Evolutionary conservation across 2,888 invertebrate genomes (phyloP).

Genomic region (Nezara viridula): DNA sequence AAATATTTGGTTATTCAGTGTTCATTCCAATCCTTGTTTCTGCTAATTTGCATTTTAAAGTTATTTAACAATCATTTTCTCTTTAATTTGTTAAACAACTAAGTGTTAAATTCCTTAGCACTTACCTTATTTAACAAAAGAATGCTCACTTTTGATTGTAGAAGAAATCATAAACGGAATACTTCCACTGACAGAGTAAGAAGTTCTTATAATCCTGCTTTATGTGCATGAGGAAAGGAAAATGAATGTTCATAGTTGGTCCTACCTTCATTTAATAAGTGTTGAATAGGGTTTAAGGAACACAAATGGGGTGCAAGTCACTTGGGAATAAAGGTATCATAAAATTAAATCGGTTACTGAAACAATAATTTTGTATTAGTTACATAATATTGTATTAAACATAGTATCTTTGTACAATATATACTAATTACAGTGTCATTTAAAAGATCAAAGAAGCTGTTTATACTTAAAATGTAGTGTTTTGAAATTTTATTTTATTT

Average conservation of each 20-base stretch:
- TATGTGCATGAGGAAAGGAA: neutral
- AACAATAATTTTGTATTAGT: slow-evolving; percentile 20
- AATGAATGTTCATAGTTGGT: neutral
- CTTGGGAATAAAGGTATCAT: slow-evolving; percentile 1
- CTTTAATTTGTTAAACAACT: too few species aligned
- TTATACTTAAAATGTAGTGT: slow-evolving; percentile 10
- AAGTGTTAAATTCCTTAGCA: neutral
- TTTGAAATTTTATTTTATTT: neutral
- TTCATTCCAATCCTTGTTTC: too few species aligned
- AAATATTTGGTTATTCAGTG: too few species aligned
- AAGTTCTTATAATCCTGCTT: neutral
- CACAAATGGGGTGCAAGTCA: neutral
- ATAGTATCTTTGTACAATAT: slow-evolving; percentile 8
- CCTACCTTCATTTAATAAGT: neutral
- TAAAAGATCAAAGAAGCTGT: neutral
- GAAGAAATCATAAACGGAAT: neutral
- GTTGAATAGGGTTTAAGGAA: neutral
- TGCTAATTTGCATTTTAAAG: too few species aligned
- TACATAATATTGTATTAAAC: slow-evolving; percentile 28
- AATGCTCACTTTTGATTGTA: neutral
- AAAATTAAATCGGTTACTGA: slow-evolving; percentile 12
- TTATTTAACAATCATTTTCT: too few species aligned
- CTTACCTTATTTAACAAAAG: neutral
- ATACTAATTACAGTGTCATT: slow-evolving; percentile 18
- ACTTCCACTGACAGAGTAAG: neutral